Evolutionary conservation across 2,888 invertebrate species (phyloP), one percentile per base, ranked within the genome.

Genomic region (Hypomecis atomaria): DNA sequence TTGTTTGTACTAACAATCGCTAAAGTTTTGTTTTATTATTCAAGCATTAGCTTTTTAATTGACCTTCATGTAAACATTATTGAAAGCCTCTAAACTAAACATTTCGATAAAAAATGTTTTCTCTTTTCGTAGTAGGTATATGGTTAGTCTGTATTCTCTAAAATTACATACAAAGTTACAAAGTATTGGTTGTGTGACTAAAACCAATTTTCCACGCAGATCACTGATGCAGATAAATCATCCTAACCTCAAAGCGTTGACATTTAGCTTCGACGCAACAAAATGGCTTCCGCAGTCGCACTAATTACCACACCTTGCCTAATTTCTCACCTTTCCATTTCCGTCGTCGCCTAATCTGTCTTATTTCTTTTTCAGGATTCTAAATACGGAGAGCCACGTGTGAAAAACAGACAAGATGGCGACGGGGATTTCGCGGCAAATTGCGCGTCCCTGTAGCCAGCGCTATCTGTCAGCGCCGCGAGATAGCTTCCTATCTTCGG

Each of bases 341-440:
- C 71, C 70, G 72, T 71, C 74, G 74, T 81, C 78, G 74, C 78
- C 85, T 88, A 81, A 90, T 82, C 73, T 70, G 68, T 79, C 70
- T 82, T 84, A 78, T 89, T 90, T 88, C 81, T 88, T 89, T 89
- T 91, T 81, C 90, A 90, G 91, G 72, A 79, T 77, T 86, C 86
- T 84, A 89, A 87, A 86, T 85, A 82, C 83, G 79, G 81, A 75
- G 77, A 82, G 71, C 79, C 79, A 78, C 83, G 81, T 83, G 87
- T 86, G 88, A 87, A 89, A 88, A 88, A 86, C 81, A 85, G 75
- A 80, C 83, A 90, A 85, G 78, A 92, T 91, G 92, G 89, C 89
- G 82, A 74, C 75, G 69, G 77, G 68, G 82, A 79, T 86, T 84
- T 83, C 87, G 86, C 88, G 89, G 87, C 87, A 88, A 88, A 85